Conservation (phyloP, 2,113 vertebrate species). For the Ammodramus savannarum region DNA sequence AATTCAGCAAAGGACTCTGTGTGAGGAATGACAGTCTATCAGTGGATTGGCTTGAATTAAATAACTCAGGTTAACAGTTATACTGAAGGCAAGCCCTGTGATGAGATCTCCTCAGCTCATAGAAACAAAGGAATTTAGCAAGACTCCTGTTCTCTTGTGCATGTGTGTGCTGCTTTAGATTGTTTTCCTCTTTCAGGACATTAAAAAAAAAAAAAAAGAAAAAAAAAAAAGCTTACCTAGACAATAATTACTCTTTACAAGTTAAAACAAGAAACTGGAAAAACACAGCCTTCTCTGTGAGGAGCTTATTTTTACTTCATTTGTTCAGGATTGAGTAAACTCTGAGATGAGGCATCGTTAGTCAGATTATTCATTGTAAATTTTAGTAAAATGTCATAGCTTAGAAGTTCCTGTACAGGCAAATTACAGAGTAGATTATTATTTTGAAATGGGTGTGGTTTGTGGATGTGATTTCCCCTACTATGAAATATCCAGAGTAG, state of each 20-base stretch:
- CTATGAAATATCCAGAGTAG: background rate
- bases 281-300: background rate
- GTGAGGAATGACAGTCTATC: background rate
- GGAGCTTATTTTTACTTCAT: background rate
- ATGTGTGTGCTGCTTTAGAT: background rate
- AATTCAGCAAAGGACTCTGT: background rate
- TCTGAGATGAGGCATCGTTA: background rate
- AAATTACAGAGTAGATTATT: background rate
- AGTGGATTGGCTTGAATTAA: background rate
- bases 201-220: background rate
- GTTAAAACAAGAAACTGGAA: background rate
- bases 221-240: background rate
- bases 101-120: background rate
- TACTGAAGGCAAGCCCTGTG: background rate
- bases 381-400: background rate
- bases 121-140: background rate
- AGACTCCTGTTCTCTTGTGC: background rate
- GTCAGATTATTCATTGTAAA: background rate
- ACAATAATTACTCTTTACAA: background rate
- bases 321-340: slow-evolving; percentile 11
- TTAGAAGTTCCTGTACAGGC: background rate
- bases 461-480: background rate
- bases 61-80: background rate
- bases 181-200: background rate
- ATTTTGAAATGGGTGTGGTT: background rate